These are phyloP conservation scores for Drosophila dunni DNA, from an alignment of 1,140 invertebrate species.

Conservation along the genomic window DNA sequence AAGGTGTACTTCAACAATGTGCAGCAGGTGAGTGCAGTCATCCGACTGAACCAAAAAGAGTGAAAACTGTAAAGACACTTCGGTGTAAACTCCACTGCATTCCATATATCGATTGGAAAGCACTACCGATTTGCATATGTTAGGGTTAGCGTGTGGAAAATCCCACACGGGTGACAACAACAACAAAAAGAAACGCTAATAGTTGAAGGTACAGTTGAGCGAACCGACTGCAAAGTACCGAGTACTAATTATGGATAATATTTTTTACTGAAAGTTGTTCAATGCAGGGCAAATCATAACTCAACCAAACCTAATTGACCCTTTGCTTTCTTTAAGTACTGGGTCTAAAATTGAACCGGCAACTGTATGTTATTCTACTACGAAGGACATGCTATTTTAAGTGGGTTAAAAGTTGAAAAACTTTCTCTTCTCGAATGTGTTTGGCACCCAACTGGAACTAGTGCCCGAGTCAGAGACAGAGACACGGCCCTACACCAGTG, in stretches of 20 bases:
- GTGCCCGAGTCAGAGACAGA: background rate
- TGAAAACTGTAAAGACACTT: background rate
- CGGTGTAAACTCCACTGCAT: background rate
- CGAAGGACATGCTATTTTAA: conserved; percentile 82
- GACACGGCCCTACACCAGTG: conserved; percentile 11
- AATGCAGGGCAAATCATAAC: no score
- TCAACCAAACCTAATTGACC: no score
- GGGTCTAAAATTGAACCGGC: conserved; percentile 25
- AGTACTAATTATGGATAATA: no score
- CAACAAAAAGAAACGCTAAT: background rate
- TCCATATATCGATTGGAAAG: conserved; percentile 63
- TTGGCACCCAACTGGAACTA: background rate
- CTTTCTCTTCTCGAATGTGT: conserved; percentile 47
- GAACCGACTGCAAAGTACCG: no score
- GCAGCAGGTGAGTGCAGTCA: conserved; percentile 86
- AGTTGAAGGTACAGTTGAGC: no score
- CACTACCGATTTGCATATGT: conserved; percentile 48
- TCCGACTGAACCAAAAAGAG: conserved; percentile 27
- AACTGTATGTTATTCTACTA: conserved; percentile 69
- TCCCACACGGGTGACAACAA: conserved; percentile 51
- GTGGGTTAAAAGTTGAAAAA: conserved; percentile 82
- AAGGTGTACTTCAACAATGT: conserved; percentile 88
- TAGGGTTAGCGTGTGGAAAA: conserved; percentile 64
- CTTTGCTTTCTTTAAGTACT: no score
- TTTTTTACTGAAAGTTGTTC: no score